Evolutionary conservation across 1,140 invertebrate genomes (phyloP).

Genomic region (Drosophila novamexicana): DNA sequence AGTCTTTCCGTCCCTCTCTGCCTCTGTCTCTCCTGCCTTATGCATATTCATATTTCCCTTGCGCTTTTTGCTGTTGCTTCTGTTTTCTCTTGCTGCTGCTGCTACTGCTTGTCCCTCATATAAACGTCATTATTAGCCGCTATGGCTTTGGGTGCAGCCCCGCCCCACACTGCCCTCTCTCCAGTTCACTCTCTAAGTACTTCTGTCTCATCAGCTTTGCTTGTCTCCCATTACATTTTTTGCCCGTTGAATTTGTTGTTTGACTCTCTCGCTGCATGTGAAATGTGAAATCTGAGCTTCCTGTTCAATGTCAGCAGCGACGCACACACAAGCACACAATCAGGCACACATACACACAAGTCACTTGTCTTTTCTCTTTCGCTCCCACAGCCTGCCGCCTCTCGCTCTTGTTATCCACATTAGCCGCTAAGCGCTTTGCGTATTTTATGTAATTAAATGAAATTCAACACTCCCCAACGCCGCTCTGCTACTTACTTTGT

Average conservation of each 20-base stretch:
- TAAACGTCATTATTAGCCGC: constrained; percentile 59
- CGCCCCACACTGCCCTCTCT: background rate
- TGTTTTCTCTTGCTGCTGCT: constrained; percentile 23
- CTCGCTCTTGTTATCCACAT: constrained; percentile 7
- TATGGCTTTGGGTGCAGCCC: background rate
- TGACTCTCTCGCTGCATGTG: constrained; percentile 48
- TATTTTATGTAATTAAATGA: constrained; percentile 77
- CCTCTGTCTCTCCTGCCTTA: constrained; percentile 7
- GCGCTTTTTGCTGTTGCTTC: constrained; percentile 52
- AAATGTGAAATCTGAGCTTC: constrained; percentile 74
- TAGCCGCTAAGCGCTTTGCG: constrained; percentile 58
- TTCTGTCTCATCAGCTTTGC: constrained; percentile 2
- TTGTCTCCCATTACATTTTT: constrained; percentile 52
- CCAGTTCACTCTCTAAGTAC: background rate
- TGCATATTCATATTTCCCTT: constrained; percentile 64
- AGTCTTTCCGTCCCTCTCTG: background rate
- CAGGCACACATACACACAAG: constrained; percentile 30
- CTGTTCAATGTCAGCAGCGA: constrained; percentile 67
- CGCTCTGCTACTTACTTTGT: constrained; percentile 17
- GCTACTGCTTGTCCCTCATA: constrained; percentile 44
- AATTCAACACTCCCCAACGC: constrained; percentile 60
- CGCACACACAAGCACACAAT: constrained; percentile 3
- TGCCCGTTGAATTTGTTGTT: constrained; percentile 29
- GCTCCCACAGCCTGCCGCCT: background rate
- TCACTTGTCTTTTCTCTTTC: constrained; percentile 1